Conservation (phyloP, 1,140 invertebrate genomes). For the Eufriesea mexicana region DNA sequence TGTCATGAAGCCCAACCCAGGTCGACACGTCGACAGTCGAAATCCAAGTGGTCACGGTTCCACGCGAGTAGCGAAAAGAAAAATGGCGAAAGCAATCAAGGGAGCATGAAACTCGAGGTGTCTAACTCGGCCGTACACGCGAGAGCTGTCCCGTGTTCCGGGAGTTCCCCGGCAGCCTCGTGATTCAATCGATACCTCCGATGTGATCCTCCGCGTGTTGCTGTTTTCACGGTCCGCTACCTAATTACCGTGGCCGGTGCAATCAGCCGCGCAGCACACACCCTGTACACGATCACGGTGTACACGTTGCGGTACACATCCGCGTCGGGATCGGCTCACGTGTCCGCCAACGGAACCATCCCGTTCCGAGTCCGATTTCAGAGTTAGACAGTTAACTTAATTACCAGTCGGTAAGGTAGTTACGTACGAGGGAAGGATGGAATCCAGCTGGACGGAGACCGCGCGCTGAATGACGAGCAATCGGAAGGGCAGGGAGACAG, state of each 20-base stretch:
- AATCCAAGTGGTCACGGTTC: too few relatives aligned
- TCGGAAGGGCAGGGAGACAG: slow-evolving; percentile 28
- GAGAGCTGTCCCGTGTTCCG: not conserved
- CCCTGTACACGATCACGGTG: slow-evolving; percentile 46
- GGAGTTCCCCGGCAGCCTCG: not conserved
- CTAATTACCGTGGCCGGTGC: slow-evolving; percentile 56
- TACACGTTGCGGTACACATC: slow-evolving; percentile 27
- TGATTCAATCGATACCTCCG: slow-evolving; percentile 28
- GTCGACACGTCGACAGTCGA: too few relatives aligned
- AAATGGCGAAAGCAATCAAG: not conserved
- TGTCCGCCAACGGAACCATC: slow-evolving; percentile 35
- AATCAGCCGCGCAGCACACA: slow-evolving; percentile 66
- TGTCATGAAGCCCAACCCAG: too few relatives aligned
- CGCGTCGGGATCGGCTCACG: slow-evolving; percentile 36
- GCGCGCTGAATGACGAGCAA: not conserved
- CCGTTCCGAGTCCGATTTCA: slow-evolving; percentile 56
- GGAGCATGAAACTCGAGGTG: not conserved
- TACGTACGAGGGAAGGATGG: slow-evolving; percentile 38
- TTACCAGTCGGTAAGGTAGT: slow-evolving; percentile 42
- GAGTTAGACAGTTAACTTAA: slow-evolving; percentile 64
- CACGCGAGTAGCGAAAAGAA: not conserved
- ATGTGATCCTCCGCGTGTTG: slow-evolving; percentile 4
- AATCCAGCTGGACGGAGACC: slow-evolving; percentile 6
- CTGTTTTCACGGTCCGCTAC: slow-evolving; percentile 46
- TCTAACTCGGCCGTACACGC: not conserved